Percentiles rank a stretch among this genome's conserved stretches.
phyloP scores from a whole-genome alignment of 2,888 invertebrate genomes.

The Drosophila heteroneura region DNA sequence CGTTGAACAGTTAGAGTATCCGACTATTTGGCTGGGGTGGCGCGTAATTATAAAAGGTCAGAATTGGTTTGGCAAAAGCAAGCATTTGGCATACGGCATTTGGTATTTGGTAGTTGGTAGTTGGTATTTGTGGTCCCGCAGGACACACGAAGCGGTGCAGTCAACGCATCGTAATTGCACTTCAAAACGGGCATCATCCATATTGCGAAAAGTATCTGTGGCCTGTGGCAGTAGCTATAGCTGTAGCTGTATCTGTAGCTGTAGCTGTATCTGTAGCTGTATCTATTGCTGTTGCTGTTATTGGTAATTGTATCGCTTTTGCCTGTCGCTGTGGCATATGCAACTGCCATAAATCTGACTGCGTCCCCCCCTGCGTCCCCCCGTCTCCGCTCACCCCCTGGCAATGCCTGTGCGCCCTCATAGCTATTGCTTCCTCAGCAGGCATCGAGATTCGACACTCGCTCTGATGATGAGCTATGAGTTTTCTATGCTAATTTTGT shows the following conservation, averaged over 20 bases:
- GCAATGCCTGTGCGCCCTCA: neutral
- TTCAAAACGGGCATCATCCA: constrained; percentile 37
- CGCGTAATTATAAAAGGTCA: constrained; percentile 70
- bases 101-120: neutral
- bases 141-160: constrained; percentile 48
- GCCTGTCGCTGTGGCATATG: constrained; percentile 65
- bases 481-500: constrained; percentile 73
- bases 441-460: constrained; percentile 70
- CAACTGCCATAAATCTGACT: constrained; percentile 67
- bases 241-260: neutral
- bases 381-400: neutral
- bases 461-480: constrained; percentile 77
- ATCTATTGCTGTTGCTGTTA: constrained; percentile 48
- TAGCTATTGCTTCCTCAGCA: constrained; percentile 15
- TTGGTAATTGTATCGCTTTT: constrained; percentile 67
- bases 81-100: constrained; percentile 72
- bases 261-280: too few relatives aligned
- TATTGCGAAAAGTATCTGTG: constrained; percentile 45
- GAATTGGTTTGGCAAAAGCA: constrained; percentile 59
- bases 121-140: constrained; percentile 68
- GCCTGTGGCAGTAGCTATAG: constrained; percentile 1
- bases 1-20: neutral
- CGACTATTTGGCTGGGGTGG: constrained; percentile 13
- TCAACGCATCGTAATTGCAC: constrained; percentile 44
- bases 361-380: neutral